Evolutionary conservation across 2,888 invertebrate species (phyloP).

Genomic region (Melanostoma mellinum): DNA sequence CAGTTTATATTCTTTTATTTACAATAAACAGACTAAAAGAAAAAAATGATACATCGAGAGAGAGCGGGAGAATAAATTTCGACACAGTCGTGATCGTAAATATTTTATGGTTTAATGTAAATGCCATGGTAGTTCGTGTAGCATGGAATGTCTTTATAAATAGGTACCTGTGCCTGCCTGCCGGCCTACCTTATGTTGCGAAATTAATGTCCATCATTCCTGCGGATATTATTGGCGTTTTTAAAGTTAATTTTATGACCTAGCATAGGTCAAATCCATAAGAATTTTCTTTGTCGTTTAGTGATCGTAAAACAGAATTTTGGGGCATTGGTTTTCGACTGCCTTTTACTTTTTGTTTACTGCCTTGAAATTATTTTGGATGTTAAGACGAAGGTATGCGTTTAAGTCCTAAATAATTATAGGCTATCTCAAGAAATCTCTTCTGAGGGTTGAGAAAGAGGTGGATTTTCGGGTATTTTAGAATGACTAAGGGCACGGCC

Average conservation of each 20-base stretch:
- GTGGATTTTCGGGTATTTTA: too few species aligned
- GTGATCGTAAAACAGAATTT: too few species aligned
- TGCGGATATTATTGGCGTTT: conserved; percentile 9
- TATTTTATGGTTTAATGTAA: conserved; percentile 30
- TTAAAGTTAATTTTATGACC: not conserved
- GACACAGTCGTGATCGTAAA: conserved; percentile 4
- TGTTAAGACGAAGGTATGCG: too few species aligned
- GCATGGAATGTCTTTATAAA: conserved; percentile 9
- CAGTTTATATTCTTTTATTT: conserved; percentile 17
- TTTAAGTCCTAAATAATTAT: too few species aligned
- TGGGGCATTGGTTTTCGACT: too few species aligned
- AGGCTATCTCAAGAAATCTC: too few species aligned
- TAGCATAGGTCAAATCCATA: too few species aligned
- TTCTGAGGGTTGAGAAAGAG: too few species aligned
- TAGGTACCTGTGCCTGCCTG: conserved; percentile 6
- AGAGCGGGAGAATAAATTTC: conserved; percentile 11
- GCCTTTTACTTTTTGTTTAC: too few species aligned
- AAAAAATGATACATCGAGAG: not conserved
- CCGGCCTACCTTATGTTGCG: not conserved
- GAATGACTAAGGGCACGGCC: too few species aligned
- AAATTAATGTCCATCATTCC: conserved; percentile 15
- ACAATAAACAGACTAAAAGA: conserved; percentile 9
- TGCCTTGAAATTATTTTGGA: too few species aligned
- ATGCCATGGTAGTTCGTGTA: conserved; percentile 7
- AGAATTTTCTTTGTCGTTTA: too few species aligned